Conservation (phyloP, 2,113 vertebrate species). For the Thermophis baileyi region DNA sequence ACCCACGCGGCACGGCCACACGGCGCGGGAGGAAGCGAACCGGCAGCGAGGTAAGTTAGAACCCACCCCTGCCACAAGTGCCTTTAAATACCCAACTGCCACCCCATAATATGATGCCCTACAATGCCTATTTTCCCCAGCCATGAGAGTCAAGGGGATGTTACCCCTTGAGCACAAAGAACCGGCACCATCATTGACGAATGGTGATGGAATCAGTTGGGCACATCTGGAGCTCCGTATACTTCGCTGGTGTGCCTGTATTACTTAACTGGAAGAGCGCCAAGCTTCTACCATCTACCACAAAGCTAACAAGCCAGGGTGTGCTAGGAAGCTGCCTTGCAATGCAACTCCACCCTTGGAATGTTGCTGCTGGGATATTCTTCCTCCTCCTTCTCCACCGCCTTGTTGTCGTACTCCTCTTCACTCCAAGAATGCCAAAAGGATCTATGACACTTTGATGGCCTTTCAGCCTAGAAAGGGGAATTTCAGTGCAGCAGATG, state of each 20-base stretch:
- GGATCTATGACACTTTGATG: constrained; percentile 14
- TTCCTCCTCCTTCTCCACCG: constrained; percentile 22
- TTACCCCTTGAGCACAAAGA: background rate
- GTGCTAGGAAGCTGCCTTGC: background rate
- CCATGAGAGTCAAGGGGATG: background rate
- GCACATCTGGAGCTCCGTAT: background rate
- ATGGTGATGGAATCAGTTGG: no score
- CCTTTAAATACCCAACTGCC: background rate
- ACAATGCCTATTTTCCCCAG: background rate
- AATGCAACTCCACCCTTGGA: constrained; percentile 23
- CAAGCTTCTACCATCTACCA: background rate
- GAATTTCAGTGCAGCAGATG: constrained; percentile 1
- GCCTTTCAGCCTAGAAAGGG: background rate
- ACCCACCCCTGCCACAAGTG: no score
- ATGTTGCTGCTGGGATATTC: constrained; percentile 37
- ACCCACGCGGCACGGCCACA: no score
- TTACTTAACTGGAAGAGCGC: background rate
- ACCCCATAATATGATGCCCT: background rate
- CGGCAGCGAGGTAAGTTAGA: no score
- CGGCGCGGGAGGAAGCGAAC: no score
- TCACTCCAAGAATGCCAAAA: constrained; percentile 8
- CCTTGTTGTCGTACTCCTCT: background rate
- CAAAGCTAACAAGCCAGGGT: background rate
- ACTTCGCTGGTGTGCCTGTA: no score
- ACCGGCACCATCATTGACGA: background rate